Evolutionary conservation across 2,797 vertebrate species (phyloP), one percentile per base, ranked within the genome.

Genomic region (Hafferia zeledoni): DNA sequence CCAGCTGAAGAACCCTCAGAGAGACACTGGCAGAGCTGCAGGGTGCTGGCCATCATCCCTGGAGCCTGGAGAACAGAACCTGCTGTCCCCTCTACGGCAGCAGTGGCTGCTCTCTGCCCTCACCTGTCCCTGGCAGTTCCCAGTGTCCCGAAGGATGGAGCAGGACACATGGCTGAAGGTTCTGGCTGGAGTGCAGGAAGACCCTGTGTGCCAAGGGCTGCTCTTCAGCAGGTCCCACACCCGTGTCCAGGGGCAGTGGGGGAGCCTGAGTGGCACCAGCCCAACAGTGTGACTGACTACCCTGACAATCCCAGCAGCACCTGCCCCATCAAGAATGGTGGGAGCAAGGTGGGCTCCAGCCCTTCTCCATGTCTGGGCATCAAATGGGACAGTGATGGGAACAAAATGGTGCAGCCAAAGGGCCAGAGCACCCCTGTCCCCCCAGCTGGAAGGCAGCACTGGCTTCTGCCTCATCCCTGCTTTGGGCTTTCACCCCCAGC

Each of bases 91-190:
- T 28, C 46, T 27, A 1, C 0, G 9, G 37, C 14, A 10, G 53
- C 76, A 33, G 50, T 0, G 1, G 64, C 83, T 11, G 47, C 37
- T 69, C 63, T 6, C 11, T 13, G 71, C 49, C 64, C n/a, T 49
- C 11, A 13, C 31, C 9, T 6, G 22, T 30, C 39, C 31, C 46
- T 7, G 8, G 77, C 59, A n/a, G 71, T 5, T 12, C n/a, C 27
- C 1, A 0, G 17, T 17, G 1, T 43, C 56, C 33, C 0, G 1
- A 18, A 39, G 31, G 27, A 10, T 0, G 1, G 37, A n/a, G 69
- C 7, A 5, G 60, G 49, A 30, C 31, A 10, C 0, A 2, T 49
- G 44, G 57, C 70, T 1, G 2, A 71, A 55, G 31, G 41, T 16
- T 37, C 82, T 8, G 11, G 47, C 72, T 14, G 60, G 9, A 13